Percentiles rank a stretch among this genome's conserved stretches.
Evolutionary conservation across 2,113 vertebrate species (phyloP).

Genomic region (Mirza zaza): DNA sequence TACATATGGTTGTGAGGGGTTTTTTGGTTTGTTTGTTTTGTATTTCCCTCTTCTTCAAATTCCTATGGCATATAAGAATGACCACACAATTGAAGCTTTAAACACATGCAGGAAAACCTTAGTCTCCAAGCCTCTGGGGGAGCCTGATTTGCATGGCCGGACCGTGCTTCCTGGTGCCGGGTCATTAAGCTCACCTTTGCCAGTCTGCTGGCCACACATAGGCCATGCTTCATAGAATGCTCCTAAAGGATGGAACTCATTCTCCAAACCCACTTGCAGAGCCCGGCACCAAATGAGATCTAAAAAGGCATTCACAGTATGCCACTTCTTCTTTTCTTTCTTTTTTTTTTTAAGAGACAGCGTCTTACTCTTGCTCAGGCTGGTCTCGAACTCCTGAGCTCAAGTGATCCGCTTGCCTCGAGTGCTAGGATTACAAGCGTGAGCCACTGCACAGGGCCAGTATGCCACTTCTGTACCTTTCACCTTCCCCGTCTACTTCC

Average conservation of each 20-base stretch:
- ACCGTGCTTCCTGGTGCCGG: not conserved
- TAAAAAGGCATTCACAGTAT: not conserved
- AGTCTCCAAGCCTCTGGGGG: not conserved
- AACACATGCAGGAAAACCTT: not conserved
- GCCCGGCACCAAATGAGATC: not conserved
- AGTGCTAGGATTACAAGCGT: no score
- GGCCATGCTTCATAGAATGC: fast-evolving
- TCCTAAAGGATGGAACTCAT: not conserved
- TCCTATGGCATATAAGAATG: not conserved
- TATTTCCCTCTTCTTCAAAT: not conserved
- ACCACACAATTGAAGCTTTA: not conserved
- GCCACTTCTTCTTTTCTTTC: no score
- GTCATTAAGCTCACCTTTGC: fast-evolving
- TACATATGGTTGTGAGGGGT: fast-evolving
- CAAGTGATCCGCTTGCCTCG: no score
- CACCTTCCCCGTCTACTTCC: not conserved
- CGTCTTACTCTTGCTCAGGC: no score
- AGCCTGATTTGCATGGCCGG: fast-evolving
- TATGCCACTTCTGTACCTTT: fast-evolving
- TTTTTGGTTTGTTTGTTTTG: not conserved
- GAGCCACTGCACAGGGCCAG: no score
- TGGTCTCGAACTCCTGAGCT: no score
- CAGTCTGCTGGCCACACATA: not conserved
- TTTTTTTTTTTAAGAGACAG: no score
- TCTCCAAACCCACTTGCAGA: not conserved